phyloP scores from a whole-genome alignment of 2,113 vertebrate species.

The Chloebia gouldiae region DNA sequence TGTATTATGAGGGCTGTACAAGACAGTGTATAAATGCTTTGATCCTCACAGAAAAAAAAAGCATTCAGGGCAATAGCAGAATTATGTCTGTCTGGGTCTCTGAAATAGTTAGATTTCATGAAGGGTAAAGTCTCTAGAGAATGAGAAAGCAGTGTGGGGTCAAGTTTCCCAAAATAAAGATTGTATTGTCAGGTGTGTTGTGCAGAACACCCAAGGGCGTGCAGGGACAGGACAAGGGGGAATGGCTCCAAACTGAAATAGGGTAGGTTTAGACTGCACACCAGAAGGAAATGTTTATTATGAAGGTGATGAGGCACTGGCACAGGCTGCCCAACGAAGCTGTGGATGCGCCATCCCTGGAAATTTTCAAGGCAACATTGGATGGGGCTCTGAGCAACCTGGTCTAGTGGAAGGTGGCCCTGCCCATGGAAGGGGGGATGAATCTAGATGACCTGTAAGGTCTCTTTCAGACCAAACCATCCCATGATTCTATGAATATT shows the following conservation, averaged over 20 bases:
- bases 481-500: not conserved
- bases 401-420: not conserved
- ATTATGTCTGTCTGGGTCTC: not conserved
- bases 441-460: not conserved
- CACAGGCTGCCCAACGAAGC: accelerated
- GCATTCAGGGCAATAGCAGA: not conserved
- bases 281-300: not conserved
- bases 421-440: not conserved
- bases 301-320: not conserved
- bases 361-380: not conserved
- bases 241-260: not conserved
- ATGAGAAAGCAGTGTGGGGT: not conserved
- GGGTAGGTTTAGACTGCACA: not conserved
- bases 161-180: not conserved
- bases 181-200: not conserved
- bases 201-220: not conserved
- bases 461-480: not conserved
- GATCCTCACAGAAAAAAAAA: not conserved
- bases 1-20: not conserved
- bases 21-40: not conserved
- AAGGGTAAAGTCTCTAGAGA: not conserved
- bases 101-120: not conserved
- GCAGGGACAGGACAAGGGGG: not conserved
- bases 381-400: not conserved
- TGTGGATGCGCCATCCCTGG: not conserved